phyloP scores from a whole-genome alignment of 2,113 vertebrate genomes.

The Fulmarus glacialis region DNA sequence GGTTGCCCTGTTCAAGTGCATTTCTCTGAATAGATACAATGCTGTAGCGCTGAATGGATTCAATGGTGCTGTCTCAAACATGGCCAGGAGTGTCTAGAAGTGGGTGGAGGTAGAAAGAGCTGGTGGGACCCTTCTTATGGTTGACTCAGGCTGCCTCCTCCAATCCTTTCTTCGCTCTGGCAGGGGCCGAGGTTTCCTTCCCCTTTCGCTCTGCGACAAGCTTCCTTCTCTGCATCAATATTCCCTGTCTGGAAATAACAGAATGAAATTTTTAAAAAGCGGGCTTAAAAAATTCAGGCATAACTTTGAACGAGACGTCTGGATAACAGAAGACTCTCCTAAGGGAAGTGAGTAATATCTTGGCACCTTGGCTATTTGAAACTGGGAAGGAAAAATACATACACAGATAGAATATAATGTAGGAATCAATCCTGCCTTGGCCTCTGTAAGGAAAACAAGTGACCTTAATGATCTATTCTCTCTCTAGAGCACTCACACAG shows the following conservation, averaged over 20 bases:
- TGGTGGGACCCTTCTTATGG: constrained; percentile 29
- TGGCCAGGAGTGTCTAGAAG: constrained; percentile 63
- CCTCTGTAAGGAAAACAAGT: constrained; percentile 62
- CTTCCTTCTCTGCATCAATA: not conserved
- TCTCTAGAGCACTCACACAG: constrained; percentile 68
- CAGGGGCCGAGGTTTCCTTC: not conserved
- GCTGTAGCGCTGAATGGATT: constrained; percentile 60
- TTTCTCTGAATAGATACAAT: constrained; percentile 57
- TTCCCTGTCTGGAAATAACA: not conserved
- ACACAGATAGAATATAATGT: constrained; percentile 32
- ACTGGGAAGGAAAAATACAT: constrained; percentile 41
- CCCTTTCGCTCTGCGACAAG: not conserved
- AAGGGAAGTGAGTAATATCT: not conserved
- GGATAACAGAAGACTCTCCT: not conserved
- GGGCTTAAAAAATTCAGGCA: not conserved
- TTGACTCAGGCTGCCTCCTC: constrained; percentile 44
- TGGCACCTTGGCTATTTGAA: not conserved
- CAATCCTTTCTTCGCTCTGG: constrained; percentile 30
- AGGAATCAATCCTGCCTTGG: constrained; percentile 60
- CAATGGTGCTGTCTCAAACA: constrained; percentile 62
- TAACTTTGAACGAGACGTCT: not conserved
- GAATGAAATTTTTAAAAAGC: not conserved
- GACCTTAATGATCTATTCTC: constrained; percentile 71
- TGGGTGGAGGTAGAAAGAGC: constrained; percentile 57
- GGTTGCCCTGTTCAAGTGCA: constrained; percentile 54